phyloP scores from a whole-genome alignment of 2,888 invertebrate genomes.

The Cyaniris semiargus region DNA sequence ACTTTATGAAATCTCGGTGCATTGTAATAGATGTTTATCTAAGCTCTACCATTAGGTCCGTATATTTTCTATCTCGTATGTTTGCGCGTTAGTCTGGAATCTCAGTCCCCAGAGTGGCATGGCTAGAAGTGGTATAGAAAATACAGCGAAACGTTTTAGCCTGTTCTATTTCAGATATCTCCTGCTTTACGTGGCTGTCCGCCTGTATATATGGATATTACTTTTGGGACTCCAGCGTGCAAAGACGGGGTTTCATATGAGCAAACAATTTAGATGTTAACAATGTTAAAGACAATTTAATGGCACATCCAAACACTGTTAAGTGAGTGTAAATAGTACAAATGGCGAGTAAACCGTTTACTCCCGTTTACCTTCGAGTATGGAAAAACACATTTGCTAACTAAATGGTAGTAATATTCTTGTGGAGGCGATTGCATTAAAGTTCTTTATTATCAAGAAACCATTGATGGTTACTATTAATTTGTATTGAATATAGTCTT shows the following conservation, averaged over 20 bases:
- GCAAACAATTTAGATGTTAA: constrained; percentile 32
- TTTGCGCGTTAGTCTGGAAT: constrained; percentile 58
- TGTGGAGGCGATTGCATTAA: neutral
- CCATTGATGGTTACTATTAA: neutral
- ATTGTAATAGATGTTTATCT: constrained; percentile 13
- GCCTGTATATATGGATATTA: constrained; percentile 45
- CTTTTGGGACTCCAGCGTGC: constrained; percentile 40
- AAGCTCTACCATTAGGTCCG: constrained; percentile 4
- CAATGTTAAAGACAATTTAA: constrained; percentile 29
- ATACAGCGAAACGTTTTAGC: constrained; percentile 48
- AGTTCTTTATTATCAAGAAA: neutral
- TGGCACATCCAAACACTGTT: constrained; percentile 25
- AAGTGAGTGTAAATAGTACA: constrained; percentile 27
- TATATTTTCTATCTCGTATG: constrained; percentile 45
- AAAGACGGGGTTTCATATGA: constrained; percentile 36
- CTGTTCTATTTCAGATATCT: constrained; percentile 46
- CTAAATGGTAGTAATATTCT: neutral
- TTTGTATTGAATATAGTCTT: neutral
- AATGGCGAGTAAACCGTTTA: constrained; percentile 18
- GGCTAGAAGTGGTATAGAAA: constrained; percentile 54
- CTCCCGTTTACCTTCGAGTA: constrained; percentile 4
- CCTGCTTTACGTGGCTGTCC: constrained; percentile 43
- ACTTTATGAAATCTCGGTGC: neutral
- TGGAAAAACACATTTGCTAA: constrained; percentile 26
- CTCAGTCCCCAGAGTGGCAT: constrained; percentile 51